A percentile compares a stretch with the other conserved stretches of the same genome.
phyloP scores from a whole-genome alignment of 1,140 invertebrate species.

The Oncopeltus fasciatus region DNA sequence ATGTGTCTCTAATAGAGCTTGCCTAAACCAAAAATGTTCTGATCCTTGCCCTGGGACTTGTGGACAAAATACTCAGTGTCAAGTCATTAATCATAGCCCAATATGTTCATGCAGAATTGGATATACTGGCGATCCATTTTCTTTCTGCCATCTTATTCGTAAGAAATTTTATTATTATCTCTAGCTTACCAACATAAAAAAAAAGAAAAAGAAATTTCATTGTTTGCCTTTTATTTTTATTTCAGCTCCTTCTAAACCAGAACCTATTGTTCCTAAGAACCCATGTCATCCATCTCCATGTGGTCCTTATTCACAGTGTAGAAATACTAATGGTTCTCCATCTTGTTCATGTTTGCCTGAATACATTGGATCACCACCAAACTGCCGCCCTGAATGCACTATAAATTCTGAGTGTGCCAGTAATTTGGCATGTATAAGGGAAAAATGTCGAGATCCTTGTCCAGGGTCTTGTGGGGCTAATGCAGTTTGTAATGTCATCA shows the following conservation, averaged over 20 bases:
- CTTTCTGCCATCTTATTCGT: slow-evolving; percentile 35
- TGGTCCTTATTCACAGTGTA: slow-evolving; percentile 40
- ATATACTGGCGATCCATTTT: slow-evolving; percentile 49
- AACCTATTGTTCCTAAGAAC: slow-evolving; percentile 22
- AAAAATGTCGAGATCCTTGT: slow-evolving; percentile 59
- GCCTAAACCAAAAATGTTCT: slow-evolving; percentile 60
- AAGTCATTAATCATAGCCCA: slow-evolving; percentile 29
- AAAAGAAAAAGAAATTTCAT: too few species aligned
- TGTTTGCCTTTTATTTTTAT: slow-evolving; percentile 19
- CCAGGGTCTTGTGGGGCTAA: slow-evolving; percentile 53
- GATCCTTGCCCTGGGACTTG: slow-evolving; percentile 68
- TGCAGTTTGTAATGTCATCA: slow-evolving; percentile 40
- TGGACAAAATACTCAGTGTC: slow-evolving; percentile 38
- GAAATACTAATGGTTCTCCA: slow-evolving; percentile 34
- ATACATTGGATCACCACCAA: slow-evolving; percentile 48
- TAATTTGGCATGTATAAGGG: slow-evolving; percentile 51
- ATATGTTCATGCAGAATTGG: slow-evolving; percentile 43
- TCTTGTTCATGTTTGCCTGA: slow-evolving; percentile 39
- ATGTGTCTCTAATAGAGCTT: slow-evolving; percentile 50
- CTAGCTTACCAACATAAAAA: too few species aligned
- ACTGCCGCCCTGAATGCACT: slow-evolving; percentile 55
- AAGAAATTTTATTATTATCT: slow-evolving; percentile 18
- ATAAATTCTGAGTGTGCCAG: slow-evolving; percentile 58
- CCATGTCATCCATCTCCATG: slow-evolving; percentile 40
- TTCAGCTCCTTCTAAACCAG: slow-evolving; percentile 10